phyloP scores from a whole-genome alignment of 2,797 vertebrate species.

The Craterocephalus amniculus region DNA sequence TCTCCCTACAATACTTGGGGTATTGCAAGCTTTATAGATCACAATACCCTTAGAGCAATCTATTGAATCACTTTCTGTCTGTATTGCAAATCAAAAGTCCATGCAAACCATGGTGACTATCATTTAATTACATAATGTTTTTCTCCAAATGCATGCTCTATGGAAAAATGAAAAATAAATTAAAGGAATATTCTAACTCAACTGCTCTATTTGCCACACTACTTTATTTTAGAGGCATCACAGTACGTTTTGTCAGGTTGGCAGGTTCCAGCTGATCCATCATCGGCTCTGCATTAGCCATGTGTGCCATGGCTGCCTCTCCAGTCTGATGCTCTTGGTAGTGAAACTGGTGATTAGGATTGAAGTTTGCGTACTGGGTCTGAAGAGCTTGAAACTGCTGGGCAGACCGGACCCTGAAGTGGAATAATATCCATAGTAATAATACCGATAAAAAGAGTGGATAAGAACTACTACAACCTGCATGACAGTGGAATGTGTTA shows the following conservation, averaged over 20 bases:
- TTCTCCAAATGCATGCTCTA: neutral
- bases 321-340: slow-evolving; percentile 56
- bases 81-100: neutral
- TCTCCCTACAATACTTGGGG: neutral
- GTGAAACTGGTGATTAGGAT: slow-evolving; percentile 58
- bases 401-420: slow-evolving; percentile 81
- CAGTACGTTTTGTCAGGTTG: slow-evolving; percentile 71
- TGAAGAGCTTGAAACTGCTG: slow-evolving; percentile 84
- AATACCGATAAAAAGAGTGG: neutral
- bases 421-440: slow-evolving; percentile 58
- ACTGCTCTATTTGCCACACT: neutral
- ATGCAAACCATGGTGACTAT: neutral
- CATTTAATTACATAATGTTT: neutral
- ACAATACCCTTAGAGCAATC: neutral
- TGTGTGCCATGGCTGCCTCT: slow-evolving; percentile 63
- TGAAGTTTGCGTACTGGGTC: slow-evolving; percentile 71
- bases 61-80: neutral
- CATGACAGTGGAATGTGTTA: neutral
- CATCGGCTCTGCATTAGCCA: slow-evolving; percentile 63
- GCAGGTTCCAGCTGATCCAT: slow-evolving; percentile 67
- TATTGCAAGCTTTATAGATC: neutral
- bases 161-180: neutral
- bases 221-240: neutral
- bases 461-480: neutral
- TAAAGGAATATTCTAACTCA: neutral